Conservation (phyloP, 2,797 vertebrate genomes). For the Sarcoramphus papa region DNA sequence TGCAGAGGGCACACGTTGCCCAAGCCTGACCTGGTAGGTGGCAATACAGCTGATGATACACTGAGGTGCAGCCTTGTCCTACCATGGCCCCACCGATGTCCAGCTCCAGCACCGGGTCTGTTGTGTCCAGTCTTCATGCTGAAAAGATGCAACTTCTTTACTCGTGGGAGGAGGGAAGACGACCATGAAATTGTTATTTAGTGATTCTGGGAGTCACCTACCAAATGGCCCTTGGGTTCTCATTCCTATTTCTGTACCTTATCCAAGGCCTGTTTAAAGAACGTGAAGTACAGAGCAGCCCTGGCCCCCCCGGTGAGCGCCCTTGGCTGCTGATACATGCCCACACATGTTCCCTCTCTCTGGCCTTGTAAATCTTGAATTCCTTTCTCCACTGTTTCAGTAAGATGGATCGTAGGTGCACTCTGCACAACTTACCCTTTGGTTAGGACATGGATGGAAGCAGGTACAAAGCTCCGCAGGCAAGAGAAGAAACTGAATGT, state of each 20-base stretch:
- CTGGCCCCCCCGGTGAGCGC: rapidly evolving
- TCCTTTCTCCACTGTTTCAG: neutral
- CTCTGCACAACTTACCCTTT: neutral
- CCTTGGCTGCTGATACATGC: neutral
- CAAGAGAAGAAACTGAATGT: neutral
- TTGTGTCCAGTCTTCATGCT: neutral
- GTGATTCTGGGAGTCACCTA: neutral
- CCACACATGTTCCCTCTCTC: neutral
- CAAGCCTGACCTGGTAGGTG: neutral
- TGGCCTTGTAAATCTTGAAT: neutral
- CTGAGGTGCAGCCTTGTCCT: neutral
- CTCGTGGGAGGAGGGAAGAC: neutral
- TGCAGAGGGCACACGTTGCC: neutral
- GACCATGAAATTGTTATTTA: neutral
- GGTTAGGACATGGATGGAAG: neutral
- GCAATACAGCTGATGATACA: neutral
- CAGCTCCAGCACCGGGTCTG: neutral
- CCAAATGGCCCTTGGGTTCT: neutral
- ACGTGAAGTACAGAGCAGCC: neutral
- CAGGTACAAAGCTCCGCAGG: neutral
- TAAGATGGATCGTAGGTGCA: neutral
- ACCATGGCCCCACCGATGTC: rapidly evolving
- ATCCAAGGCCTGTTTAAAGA: neutral
- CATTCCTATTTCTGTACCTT: neutral
- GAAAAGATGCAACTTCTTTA: neutral